Percentiles rank a stretch among this genome's conserved stretches.
phyloP scores from a whole-genome alignment of 2,113 vertebrate species.

The Myrmecobius fasciatus region DNA sequence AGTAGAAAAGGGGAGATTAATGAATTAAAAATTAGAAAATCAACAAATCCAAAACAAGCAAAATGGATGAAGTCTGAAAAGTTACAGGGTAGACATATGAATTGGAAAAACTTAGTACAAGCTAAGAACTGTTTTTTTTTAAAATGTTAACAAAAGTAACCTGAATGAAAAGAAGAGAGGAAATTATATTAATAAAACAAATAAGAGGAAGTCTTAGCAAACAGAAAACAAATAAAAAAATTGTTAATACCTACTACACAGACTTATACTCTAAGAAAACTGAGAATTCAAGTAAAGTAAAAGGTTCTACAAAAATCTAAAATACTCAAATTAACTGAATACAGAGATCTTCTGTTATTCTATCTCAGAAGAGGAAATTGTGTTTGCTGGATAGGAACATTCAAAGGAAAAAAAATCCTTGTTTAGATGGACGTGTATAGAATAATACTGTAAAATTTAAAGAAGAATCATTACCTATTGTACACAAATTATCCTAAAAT shows the following conservation, averaged over 20 bases:
- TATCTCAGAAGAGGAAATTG: neutral
- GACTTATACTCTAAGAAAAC: neutral
- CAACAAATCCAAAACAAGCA: neutral
- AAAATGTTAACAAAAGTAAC: neutral
- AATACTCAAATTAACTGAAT: neutral
- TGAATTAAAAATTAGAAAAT: neutral
- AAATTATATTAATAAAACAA: neutral
- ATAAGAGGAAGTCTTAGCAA: neutral
- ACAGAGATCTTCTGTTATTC: neutral
- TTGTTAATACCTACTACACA: neutral
- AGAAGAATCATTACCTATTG: neutral
- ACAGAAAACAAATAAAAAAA: neutral
- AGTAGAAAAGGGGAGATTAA: neutral
- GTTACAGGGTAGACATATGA: neutral
- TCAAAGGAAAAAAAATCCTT: neutral
- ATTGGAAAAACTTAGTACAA: neutral
- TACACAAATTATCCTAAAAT: neutral
- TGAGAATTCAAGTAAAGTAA: neutral
- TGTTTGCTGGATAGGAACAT: neutral
- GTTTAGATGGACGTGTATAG: neutral
- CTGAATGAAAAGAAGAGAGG: neutral
- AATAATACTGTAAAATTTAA: neutral
- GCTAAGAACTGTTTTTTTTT: neutral
- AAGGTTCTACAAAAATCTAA: neutral
- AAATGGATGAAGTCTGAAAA: neutral